These are phyloP conservation scores for Eupithecia abbreviata DNA, from an alignment of 2,888 invertebrate genomes.

Conservation along the genomic window DNA sequence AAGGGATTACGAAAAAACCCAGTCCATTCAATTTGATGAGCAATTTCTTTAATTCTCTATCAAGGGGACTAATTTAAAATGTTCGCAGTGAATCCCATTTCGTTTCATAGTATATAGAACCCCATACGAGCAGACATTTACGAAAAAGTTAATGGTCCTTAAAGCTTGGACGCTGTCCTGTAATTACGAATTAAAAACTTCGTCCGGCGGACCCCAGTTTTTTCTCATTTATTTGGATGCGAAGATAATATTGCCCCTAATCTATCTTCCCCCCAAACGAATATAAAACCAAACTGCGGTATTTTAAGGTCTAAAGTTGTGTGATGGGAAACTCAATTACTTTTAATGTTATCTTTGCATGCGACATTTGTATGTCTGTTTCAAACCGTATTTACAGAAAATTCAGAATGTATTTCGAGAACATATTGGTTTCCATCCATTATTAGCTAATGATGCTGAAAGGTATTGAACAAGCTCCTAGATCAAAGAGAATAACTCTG, in stretches of 20 bases:
- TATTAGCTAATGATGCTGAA: slow-evolving; percentile 19
- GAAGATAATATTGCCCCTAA: slow-evolving; percentile 79
- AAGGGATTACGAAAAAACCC: slow-evolving; percentile 1
- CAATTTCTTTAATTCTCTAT: slow-evolving; percentile 47
- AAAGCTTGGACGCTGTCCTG: slow-evolving; percentile 81
- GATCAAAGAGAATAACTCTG: slow-evolving; percentile 28
- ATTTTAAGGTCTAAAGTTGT: slow-evolving; percentile 54
- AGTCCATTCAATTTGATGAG: slow-evolving; percentile 34
- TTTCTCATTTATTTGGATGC: slow-evolving; percentile 81
- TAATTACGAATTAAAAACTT: slow-evolving; percentile 84
- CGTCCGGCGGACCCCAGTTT: slow-evolving; percentile 76
- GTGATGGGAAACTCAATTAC: slow-evolving; percentile 64
- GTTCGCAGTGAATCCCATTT: slow-evolving; percentile 68
- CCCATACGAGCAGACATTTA: slow-evolving; percentile 72
- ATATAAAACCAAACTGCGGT: slow-evolving; percentile 44
- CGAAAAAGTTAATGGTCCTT: slow-evolving; percentile 82
- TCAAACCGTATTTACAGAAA: slow-evolving; percentile 72
- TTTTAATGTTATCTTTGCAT: slow-evolving; percentile 76
- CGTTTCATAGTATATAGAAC: slow-evolving; percentile 61
- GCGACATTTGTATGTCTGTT: slow-evolving; percentile 70
- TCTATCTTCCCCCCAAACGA: slow-evolving; percentile 45
- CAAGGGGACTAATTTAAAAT: slow-evolving; percentile 66
- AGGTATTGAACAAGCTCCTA: slow-evolving; percentile 23
- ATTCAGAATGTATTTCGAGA: slow-evolving; percentile 41
- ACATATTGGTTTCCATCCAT: slow-evolving; percentile 45